Base-by-base conservation (phyloP, 2,113 vertebrate species). In the Corvus moneduloides region DNA sequence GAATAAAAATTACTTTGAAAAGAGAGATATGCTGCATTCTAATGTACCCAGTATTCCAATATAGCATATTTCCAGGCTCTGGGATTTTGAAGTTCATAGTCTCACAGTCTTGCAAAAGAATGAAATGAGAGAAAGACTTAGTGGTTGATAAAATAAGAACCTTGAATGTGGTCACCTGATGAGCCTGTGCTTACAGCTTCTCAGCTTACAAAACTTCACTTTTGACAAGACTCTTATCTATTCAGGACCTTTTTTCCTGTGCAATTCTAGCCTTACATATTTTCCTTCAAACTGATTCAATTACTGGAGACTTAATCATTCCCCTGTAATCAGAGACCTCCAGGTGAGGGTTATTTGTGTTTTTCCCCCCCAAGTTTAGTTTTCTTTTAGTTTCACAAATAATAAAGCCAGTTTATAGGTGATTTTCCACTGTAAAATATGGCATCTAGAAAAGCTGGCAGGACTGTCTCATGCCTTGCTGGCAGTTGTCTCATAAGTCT, bases 281-380 rank as follows among this genome's bases (percentile, higher is more conserved):
- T 82, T 87, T 75, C 44, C 56, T 92, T 93, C 41, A 67, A 67
- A 80, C 3, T 67, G 13, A 24, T 43, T 55, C n/a, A 43, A 69
- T 74, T 76, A 30, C 23, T 33, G 15, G 7, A 86, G 15, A n/a
- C 6, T 56, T 72, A 26, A 75, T 75, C 3, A 55, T 76, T 35
- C 15, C 54, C 7, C 35, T 83, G 21, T 35, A 49, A 62, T 43
- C 26, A 49, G 15, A 59, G 20, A 56, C 18, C 14, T 55, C 26
- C 63, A 80, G 37, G 18, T 24, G 9, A 86, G 37, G 15, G 46
- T 10, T 73, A 16, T 26, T 55, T 56, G 8, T 51, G 18, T 35
- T 13, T 0, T 4, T 52, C 39, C 27, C 0, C 17, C 2, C 17
- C 18, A 52, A 64, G 6, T 62, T 66, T 7, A 71, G 1, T 71